Conservation (phyloP, 2,113 vertebrate species). For the Melanerpes aurifrons region DNA sequence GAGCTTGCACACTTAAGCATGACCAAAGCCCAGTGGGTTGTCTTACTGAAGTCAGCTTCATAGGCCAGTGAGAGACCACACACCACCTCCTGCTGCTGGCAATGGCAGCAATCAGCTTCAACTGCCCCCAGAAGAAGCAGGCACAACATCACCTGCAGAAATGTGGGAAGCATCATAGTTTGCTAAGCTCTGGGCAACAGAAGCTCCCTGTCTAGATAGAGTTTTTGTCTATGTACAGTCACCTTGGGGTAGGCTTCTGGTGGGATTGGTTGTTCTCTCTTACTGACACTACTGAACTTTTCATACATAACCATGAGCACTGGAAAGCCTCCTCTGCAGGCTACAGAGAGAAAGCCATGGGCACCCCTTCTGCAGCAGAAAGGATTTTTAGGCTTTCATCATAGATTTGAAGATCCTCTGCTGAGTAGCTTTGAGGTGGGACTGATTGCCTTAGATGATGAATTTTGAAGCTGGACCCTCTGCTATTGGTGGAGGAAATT, state of each 20-base stretch:
- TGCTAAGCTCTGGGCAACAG: background rate
- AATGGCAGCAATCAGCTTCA: background rate
- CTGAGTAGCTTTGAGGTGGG: background rate
- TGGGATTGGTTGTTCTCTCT: background rate
- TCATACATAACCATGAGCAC: background rate
- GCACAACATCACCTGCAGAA: background rate
- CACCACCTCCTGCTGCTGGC: background rate
- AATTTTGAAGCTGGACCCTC: background rate
- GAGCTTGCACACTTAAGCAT: background rate
- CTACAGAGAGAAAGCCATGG: background rate
- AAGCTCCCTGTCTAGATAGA: background rate
- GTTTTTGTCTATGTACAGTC: background rate
- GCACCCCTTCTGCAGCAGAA: background rate
- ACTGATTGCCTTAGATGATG: background rate
- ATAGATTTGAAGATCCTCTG: background rate
- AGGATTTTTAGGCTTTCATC: background rate
- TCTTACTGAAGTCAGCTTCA: background rate
- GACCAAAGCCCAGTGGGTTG: background rate
- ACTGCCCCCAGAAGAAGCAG: background rate
- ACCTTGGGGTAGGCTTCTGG: background rate
- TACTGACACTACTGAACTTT: background rate
- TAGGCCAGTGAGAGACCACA: accelerated
- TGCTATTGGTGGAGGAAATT: background rate
- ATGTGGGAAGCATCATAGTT: background rate
- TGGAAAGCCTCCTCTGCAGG: background rate